Conservation (phyloP, 2,113 vertebrate species). For the Penelope pileata region DNA sequence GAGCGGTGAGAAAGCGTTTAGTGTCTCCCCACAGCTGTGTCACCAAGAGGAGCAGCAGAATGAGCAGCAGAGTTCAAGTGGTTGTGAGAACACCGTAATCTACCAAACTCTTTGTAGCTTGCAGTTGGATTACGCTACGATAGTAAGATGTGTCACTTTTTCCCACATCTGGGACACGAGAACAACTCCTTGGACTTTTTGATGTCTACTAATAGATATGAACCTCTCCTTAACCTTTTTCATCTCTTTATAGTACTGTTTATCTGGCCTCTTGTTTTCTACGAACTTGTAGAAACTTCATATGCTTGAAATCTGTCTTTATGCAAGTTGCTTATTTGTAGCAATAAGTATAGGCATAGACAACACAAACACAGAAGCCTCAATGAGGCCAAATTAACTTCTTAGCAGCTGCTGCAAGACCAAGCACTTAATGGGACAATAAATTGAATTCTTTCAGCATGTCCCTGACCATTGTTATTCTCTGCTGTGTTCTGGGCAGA, state of each 20-base stretch:
- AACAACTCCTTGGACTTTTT: neutral
- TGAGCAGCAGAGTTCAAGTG: neutral
- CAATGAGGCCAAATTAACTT: neutral
- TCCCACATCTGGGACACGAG: neutral
- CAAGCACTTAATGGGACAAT: neutral
- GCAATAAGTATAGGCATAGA: neutral
- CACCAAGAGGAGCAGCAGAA: neutral
- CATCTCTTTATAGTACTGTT: neutral
- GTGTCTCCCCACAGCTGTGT: neutral
- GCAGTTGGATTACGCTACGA: neutral
- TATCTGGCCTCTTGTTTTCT: neutral
- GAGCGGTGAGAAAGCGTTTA: neutral
- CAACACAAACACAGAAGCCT: neutral
- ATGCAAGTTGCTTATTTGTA: neutral
- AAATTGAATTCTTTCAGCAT: neutral
- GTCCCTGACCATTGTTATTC: neutral
- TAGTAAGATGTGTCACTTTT: neutral
- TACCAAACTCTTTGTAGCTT: neutral
- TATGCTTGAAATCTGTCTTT: rapidly evolving
- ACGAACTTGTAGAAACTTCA: neutral
- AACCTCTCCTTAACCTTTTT: neutral
- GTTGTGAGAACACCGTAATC: neutral
- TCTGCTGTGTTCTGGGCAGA: neutral
- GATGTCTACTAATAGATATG: neutral
- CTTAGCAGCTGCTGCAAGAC: neutral